A percentile compares a stretch with the other conserved stretches of the same genome.
Conservation (phyloP, 2,888 invertebrate genomes). For the Timema cristinae region DNA sequence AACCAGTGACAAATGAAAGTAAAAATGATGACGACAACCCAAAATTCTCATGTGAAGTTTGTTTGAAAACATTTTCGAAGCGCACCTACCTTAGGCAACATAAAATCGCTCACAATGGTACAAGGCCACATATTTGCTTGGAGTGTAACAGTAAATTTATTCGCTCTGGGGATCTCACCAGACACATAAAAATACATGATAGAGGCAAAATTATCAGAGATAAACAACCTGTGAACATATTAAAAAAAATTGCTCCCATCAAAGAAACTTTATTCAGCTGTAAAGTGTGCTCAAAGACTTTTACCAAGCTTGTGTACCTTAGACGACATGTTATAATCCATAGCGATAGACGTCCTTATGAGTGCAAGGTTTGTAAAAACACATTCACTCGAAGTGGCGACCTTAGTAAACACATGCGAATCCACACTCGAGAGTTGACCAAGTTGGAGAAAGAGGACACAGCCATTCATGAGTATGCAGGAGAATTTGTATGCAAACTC, state of each 20-base stretch:
- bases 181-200: neutral
- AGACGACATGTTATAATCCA: slow-evolving; percentile 14
- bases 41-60: slow-evolving; percentile 2
- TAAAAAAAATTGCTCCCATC: neutral
- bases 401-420: slow-evolving; percentile 17
- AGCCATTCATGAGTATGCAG: neutral
- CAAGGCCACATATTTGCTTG: slow-evolving; percentile 3
- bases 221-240: neutral
- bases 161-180: neutral
- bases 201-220: neutral
- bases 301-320: slow-evolving; percentile 18
- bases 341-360: slow-evolving; percentile 6
- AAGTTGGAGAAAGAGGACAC: neutral
- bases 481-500: neutral
- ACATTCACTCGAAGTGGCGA: slow-evolving; percentile 17
- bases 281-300: slow-evolving; percentile 17
- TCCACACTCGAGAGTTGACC: neutral
- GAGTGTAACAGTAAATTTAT: slow-evolving; percentile 8
- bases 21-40: neutral
- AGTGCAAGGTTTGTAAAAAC: slow-evolving; percentile 7
- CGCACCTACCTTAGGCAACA: neutral
- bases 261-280: neutral
- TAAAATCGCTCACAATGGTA: slow-evolving; percentile 5
- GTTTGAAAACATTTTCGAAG: slow-evolving; percentile 17
- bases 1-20: neutral